phyloP scores from a whole-genome alignment of 1,140 invertebrate genomes.

The Thaumetopoea pityocampa region DNA sequence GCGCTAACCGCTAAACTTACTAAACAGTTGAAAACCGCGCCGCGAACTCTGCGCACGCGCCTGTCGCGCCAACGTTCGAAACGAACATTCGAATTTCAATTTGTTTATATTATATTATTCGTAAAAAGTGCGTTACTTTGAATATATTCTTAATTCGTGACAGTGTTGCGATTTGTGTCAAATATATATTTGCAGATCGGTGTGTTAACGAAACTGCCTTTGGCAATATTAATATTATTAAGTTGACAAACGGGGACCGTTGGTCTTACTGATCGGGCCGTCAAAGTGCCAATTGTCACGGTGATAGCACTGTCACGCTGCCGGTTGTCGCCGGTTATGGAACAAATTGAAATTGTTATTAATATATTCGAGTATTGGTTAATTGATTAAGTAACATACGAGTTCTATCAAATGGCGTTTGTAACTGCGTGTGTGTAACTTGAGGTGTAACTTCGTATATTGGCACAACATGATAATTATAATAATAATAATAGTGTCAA shows the following conservation, averaged over 20 bases:
- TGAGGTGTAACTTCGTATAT: slow-evolving; percentile 5
- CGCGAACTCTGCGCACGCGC: slow-evolving; percentile 59
- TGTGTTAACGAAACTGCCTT: slow-evolving; percentile 5
- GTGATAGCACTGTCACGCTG: slow-evolving; percentile 23
- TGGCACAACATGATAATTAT: too few species aligned
- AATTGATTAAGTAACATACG: slow-evolving; percentile 33
- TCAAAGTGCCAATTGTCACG: slow-evolving; percentile 18
- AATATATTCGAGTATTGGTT: slow-evolving; percentile 25
- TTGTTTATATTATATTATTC: slow-evolving; percentile 8
- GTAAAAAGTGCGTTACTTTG: too few species aligned
- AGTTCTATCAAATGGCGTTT: slow-evolving; percentile 12
- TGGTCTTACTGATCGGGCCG: slow-evolving; percentile 11
- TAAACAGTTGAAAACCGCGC: slow-evolving; percentile 62
- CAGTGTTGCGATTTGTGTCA: not conserved
- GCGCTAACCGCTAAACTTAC: slow-evolving; percentile 9
- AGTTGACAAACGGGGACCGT: slow-evolving; percentile 2
- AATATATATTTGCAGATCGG: slow-evolving; percentile 26
- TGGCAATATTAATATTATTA: slow-evolving; percentile 1
- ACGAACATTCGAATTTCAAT: slow-evolving; percentile 11
- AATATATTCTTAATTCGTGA: too few species aligned
- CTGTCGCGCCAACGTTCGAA: slow-evolving; percentile 21
- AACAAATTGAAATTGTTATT: slow-evolving; percentile 31
- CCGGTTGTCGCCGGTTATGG: slow-evolving; percentile 15
- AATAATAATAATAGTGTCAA: too few species aligned
- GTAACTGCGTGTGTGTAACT: slow-evolving; percentile 13